phyloP scores from a whole-genome alignment of 2,113 vertebrate genomes.

The Corythornis madagascariensis region DNA sequence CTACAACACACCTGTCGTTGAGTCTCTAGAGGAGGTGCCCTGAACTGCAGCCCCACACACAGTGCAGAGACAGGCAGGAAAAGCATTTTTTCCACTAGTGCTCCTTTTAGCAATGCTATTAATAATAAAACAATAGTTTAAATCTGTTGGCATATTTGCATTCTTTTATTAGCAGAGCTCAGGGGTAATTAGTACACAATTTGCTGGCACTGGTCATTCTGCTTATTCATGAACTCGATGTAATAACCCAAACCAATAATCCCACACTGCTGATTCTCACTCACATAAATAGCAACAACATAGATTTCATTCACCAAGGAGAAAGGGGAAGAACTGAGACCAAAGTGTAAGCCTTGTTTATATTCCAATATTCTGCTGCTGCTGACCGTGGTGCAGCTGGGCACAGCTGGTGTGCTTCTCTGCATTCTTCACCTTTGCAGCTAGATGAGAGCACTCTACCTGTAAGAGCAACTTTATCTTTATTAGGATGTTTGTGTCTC shows the following conservation, averaged over 20 bases:
- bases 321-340: neutral
- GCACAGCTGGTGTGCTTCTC: neutral
- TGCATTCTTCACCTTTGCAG: neutral
- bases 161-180: neutral
- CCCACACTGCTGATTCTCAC: neutral
- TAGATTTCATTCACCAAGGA: neutral
- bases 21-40: neutral
- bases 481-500: neutral
- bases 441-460: neutral
- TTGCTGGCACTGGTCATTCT: neutral
- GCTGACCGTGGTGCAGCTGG: neutral
- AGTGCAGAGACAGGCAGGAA: neutral
- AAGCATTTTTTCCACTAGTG: neutral
- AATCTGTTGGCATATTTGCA: neutral
- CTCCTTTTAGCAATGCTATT: neutral
- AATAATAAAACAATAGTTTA: neutral
- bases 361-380: neutral
- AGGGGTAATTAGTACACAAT: neutral
- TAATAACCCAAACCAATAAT: slow-evolving; percentile 14
- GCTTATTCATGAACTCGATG: neutral
- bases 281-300: neutral
- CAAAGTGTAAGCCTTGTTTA: neutral
- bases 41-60: neutral
- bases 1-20: neutral
- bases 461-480: neutral